Evolutionary conservation across 2,113 vertebrate species (phyloP).

Genomic region (Melospiza melodia): DNA sequence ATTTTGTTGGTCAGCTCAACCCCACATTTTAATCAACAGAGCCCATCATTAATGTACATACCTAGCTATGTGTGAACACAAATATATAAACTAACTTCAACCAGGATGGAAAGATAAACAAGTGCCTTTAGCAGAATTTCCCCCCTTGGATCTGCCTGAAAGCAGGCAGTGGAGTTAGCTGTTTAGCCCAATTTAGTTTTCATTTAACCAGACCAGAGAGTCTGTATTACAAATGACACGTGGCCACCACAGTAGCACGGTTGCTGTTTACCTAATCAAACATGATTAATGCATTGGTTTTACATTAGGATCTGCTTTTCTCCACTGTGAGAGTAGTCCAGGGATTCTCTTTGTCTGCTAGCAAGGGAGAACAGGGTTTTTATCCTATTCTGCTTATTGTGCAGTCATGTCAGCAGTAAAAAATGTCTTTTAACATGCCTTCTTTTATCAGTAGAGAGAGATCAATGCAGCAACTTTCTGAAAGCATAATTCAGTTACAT

Average conservation of each 20-base stretch:
- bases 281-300: slow-evolving; percentile 45
- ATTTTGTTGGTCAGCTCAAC: not conserved
- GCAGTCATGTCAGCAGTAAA: slow-evolving; percentile 53
- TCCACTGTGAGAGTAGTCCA: slow-evolving; percentile 10
- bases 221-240: not conserved
- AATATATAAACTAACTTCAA: not conserved
- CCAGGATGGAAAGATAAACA: not conserved
- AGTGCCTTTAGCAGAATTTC: not conserved
- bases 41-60: not conserved
- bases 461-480: slow-evolving; percentile 60
- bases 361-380: slow-evolving; percentile 1
- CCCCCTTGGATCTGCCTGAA: not conserved
- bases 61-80: not conserved
- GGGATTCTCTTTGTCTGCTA: slow-evolving; percentile 41
- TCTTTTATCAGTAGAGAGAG: slow-evolving; percentile 39
- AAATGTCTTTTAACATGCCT: slow-evolving; percentile 31
- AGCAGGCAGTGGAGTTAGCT: not conserved
- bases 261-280: not conserved
- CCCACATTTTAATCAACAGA: not conserved
- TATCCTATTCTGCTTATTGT: slow-evolving; percentile 45
- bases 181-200: slow-evolving; percentile 39
- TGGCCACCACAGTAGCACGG: not conserved
- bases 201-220: not conserved
- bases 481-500: slow-evolving; percentile 32
- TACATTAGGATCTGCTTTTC: slow-evolving; percentile 20